Base-by-base conservation (phyloP, 23 tunicate genomes). In the Phallusia fumigata region DNA sequence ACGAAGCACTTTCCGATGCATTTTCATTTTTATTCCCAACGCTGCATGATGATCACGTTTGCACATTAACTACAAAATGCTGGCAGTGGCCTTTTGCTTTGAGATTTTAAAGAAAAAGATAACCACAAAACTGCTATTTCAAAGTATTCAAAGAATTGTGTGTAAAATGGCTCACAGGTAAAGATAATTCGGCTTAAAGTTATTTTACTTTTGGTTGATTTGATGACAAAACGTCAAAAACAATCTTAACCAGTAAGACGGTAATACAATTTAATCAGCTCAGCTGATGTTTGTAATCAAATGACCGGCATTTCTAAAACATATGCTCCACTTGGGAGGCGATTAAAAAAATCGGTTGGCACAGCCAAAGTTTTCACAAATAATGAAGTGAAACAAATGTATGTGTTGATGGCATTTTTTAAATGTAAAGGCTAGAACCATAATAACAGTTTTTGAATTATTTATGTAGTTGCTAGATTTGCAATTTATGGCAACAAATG, bases 231-330 rank as follows among this genome's bases (percentile, higher is more conserved):
- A 3, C 16, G 28, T 58, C 3, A 58, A 58, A 58, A 58, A 58
- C 69, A 16, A 58, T 58, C 69, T 58, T 58, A 58, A 24, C 69
- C 69, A 58, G 69, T 24, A 58, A 58, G 69, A 58, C 69, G 69
- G 69, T 24, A 24, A 58, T 58, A 58, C 69, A 58, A 58, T 58
- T 58, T 58, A 58, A 6, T 58, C 69, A 58, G 69, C 69, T 58
- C 69, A 58, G 69, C 69, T 58, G 69, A 58, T 24, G 69, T 40
- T 40, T 40, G 69, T 21, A 24, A 58, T 58, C 69, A 58, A 58
- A 58, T 58, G 69, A 58, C 69, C 69, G 69, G 69, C 69, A 58
- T 58, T 58, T 58, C 69, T 8, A 13, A 24, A 24, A 24, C 69
- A 58, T 58, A 58, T 58, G 28, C 69, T 58, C 69, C 69, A 24